Conservation (phyloP, 2,797 vertebrate species). For the Garrulus glandarius region DNA sequence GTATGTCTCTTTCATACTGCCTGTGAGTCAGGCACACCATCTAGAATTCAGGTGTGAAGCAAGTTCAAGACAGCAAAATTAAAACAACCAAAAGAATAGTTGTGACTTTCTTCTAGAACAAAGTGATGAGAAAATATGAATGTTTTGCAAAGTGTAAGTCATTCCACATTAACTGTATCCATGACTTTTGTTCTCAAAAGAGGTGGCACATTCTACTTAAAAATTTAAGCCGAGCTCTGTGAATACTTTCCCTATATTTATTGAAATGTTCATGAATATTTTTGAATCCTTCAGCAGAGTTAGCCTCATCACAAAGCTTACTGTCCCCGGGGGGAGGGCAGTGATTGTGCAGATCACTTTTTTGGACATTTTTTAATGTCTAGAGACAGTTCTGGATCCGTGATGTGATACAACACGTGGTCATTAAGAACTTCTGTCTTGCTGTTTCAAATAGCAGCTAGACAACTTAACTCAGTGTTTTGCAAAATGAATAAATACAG, state of each 20-base stretch:
- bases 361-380: not conserved
- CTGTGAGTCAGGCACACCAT: not conserved
- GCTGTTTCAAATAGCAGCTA: not conserved
- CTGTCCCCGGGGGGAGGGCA: rapidly evolving
- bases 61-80: not conserved
- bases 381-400: not conserved
- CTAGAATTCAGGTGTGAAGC: not conserved
- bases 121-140: not conserved
- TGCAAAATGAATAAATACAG: not conserved
- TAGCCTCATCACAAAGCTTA: not conserved
- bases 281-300: not conserved
- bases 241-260: not conserved
- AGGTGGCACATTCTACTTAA: not conserved
- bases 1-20: not conserved
- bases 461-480: not conserved
- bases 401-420: rapidly evolving
- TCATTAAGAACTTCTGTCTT: not conserved
- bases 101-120: not conserved
- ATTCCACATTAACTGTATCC: not conserved
- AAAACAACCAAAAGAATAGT: not conserved
- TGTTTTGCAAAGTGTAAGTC: not conserved
- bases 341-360: rapidly evolving
- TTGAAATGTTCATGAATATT: not conserved
- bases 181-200: not conserved
- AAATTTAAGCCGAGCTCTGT: not conserved